Evolutionary conservation across 2,797 vertebrate genomes (phyloP), one percentile per base, ranked within the genome.

Genomic region (Sternarchorhynchus goeldii): DNA sequence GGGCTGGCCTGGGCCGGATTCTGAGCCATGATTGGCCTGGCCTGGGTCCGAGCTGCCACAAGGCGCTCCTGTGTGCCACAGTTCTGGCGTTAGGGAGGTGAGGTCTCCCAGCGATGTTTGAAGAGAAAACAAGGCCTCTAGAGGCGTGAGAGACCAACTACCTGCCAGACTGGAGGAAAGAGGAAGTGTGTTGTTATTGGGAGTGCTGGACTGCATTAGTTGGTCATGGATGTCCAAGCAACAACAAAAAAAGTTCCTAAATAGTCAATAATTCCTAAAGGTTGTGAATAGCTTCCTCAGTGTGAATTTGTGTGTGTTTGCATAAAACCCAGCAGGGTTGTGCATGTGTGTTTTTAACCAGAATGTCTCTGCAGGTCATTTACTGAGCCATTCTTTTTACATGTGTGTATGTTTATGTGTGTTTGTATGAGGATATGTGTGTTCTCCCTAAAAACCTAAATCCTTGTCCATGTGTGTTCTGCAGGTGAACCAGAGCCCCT

Each of bases 401-500:
- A 17, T 31, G 29, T 17, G 21, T 29, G 12, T 32, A 21, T 18
- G 17, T 16, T 21, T 31, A 4, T 14, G 25, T 31, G 12, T 64
- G 60, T 64, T 29, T 5, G 17, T 29, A n/a, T 32, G 31, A 64
- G 31, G 8, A 6, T 41, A 41, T 41, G 39, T 31, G 12, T 56
- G 20, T 55, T 66, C 32, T 60, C 84, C 50, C 83, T 73, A 31
- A 20, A 7, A 87, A 0, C 75, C 17, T 82, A 21, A 69, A 62
- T 82, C 39, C 81, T 14, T 17, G 66, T 82, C 39, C 81, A 14
- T 17, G 85, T 65, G 74, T 75, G 68, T 75, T 72, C 85, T 86
- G 20, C 81, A 99, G 98, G 97, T 82, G 94, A 96, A 36, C 93
- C 95, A 0, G 98, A 99, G 83, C 96, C 95, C 7, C 89, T 99